Evolutionary conservation across 2,113 vertebrate species (phyloP).

Genomic region (Polyodon spathula): DNA sequence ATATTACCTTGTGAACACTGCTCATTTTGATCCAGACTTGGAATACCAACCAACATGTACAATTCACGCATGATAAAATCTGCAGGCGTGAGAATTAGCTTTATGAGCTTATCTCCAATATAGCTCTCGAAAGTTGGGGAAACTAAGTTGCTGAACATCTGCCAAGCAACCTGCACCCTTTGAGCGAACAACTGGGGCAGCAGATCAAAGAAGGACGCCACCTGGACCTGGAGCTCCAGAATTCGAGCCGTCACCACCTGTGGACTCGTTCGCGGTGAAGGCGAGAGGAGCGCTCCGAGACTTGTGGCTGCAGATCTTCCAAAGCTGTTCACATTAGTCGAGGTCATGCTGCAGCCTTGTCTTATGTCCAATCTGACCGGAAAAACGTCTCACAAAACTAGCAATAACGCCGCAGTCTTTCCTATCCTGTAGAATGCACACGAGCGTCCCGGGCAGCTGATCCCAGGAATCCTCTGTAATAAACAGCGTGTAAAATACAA

Average conservation of each 20-base stretch:
- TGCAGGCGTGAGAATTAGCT: slow-evolving; percentile 34
- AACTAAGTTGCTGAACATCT: slow-evolving; percentile 29
- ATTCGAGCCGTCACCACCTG: not conserved
- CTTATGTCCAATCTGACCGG: slow-evolving; percentile 31
- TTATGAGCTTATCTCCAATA: slow-evolving; percentile 23
- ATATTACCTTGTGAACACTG: slow-evolving; percentile 54
- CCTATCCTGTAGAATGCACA: slow-evolving; percentile 45
- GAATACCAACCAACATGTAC: slow-evolving; percentile 46
- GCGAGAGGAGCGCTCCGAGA: slow-evolving; percentile 26
- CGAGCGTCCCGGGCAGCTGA: slow-evolving; percentile 37
- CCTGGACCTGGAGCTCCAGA: slow-evolving; percentile 26
- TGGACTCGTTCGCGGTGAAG: too few relatives aligned
- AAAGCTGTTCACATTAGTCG: not conserved
- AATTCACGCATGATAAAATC: slow-evolving; percentile 46
- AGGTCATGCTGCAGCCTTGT: slow-evolving; percentile 33
- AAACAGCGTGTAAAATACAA: slow-evolving; percentile 27
- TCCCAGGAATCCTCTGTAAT: slow-evolving; percentile 30
- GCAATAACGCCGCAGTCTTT: slow-evolving; percentile 47
- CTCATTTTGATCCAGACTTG: slow-evolving; percentile 35
- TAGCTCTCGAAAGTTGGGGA: slow-evolving; percentile 31
- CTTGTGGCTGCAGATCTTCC: not conserved
- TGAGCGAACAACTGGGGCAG: slow-evolving; percentile 32
- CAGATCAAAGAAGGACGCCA: slow-evolving; percentile 29
- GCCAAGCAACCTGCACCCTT: slow-evolving; percentile 25
- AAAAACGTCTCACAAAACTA: slow-evolving; percentile 37